phyloP scores from a whole-genome alignment of 2,797 vertebrate species.

The Chelmon rostratus region DNA sequence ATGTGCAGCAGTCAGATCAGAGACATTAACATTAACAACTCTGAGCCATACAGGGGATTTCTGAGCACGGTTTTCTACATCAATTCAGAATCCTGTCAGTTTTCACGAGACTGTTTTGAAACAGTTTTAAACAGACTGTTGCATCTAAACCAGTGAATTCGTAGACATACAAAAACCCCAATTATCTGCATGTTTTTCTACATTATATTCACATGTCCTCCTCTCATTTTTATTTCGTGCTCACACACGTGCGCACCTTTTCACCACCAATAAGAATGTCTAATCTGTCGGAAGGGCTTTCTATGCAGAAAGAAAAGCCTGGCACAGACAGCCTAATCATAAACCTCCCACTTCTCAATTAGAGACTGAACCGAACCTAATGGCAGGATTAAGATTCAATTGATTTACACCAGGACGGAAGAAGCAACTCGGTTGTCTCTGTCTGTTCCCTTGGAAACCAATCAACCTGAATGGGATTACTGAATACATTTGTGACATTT shows the following conservation, averaged over 20 bases:
- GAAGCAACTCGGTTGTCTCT: slow-evolving; percentile 49
- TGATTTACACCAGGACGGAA: slow-evolving; percentile 59
- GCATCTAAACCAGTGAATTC: background rate
- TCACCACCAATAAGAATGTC: slow-evolving; percentile 28
- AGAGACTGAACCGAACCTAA: slow-evolving; percentile 53
- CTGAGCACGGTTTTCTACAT: slow-evolving; percentile 11
- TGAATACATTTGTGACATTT: slow-evolving; percentile 64
- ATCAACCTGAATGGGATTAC: slow-evolving; percentile 64
- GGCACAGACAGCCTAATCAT: slow-evolving; percentile 45
- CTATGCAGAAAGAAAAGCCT: slow-evolving; percentile 37
- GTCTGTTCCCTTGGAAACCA: slow-evolving; percentile 78
- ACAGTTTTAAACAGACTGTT: slow-evolving; percentile 6
- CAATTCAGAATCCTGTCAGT: slow-evolving; percentile 19
- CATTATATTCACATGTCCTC: background rate
- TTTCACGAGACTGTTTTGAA: slow-evolving; percentile 9
- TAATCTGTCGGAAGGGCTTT: slow-evolving; percentile 40
- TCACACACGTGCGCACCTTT: slow-evolving; percentile 12
- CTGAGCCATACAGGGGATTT: slow-evolving; percentile 11
- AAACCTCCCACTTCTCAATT: slow-evolving; percentile 62
- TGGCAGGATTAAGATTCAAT: slow-evolving; percentile 66
- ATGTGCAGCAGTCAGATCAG: slow-evolving; percentile 28
- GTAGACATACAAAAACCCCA: background rate
- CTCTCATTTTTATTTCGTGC: background rate
- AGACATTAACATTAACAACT: slow-evolving; percentile 17
- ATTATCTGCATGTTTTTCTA: background rate